These are phyloP conservation scores for Brachypodius melanocephalos DNA, from an alignment of 2,113 vertebrate genomes.

Conservation along the genomic window DNA sequence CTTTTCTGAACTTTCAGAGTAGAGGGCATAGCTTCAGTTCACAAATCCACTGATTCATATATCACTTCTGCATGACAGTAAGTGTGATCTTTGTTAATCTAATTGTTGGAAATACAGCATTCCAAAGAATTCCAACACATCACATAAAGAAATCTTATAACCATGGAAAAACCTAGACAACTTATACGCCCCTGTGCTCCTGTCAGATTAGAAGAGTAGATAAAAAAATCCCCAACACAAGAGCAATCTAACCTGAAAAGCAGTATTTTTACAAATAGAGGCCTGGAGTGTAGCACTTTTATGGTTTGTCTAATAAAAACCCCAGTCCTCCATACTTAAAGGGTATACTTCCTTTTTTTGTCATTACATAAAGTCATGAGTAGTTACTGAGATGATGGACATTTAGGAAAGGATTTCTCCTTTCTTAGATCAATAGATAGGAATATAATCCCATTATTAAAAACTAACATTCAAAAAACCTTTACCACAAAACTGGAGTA, in stretches of 20 bases:
- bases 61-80: neutral
- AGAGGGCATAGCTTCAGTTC: neutral
- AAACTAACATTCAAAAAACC: neutral
- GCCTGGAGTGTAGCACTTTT: neutral
- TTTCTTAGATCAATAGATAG: neutral
- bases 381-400: neutral
- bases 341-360: neutral
- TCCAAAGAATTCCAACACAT: neutral
- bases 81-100: neutral
- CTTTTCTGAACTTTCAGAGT: neutral
- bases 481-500: neutral
- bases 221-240: neutral
- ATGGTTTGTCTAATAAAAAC: neutral
- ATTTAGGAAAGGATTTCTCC: neutral
- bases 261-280: neutral
- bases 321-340: neutral
- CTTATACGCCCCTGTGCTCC: neutral
- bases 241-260: neutral
- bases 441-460: neutral
- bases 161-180: neutral
- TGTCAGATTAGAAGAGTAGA: neutral
- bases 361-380: neutral
- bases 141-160: neutral
- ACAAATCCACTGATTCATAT: neutral
- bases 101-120: neutral